These are phyloP conservation scores for Zosterops japonicus DNA, from an alignment of 2,113 vertebrate species.

Conservation along the genomic window DNA sequence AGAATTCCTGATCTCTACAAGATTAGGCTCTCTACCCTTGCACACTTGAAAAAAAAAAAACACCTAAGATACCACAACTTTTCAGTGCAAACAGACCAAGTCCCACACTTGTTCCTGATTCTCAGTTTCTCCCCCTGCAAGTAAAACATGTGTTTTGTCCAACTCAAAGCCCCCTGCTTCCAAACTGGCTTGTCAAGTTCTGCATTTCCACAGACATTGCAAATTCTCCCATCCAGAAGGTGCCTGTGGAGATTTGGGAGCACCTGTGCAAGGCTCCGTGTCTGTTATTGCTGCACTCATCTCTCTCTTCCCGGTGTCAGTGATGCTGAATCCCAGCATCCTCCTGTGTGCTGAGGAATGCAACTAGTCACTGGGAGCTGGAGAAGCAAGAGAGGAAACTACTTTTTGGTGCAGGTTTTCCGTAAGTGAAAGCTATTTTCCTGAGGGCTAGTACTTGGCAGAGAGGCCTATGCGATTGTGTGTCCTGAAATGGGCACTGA, in stretches of 20 bases:
- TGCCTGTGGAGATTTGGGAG: background rate
- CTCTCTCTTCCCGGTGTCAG: background rate
- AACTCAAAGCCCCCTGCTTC: rapidly evolving
- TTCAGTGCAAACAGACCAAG: background rate
- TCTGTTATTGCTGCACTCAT: background rate
- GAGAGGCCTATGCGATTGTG: background rate
- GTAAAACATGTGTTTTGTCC: background rate
- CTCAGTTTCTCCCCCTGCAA: background rate
- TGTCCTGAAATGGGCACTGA: background rate
- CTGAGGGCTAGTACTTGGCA: background rate
- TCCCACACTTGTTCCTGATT: background rate
- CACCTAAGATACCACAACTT: rapidly evolving
- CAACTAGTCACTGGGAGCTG: background rate
- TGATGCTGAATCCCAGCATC: background rate
- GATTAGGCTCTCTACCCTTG: background rate
- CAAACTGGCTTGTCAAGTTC: background rate
- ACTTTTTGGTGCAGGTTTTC: background rate
- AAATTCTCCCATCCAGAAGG: background rate
- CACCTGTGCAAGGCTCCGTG: rapidly evolving
- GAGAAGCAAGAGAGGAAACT: background rate
- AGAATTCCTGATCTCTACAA: background rate
- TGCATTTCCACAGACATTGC: background rate
- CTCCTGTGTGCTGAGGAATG: background rate
- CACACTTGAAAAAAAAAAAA: background rate
- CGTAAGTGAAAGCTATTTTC: background rate